A percentile compares a stretch with the other conserved stretches of the same genome.
Conservation (phyloP, 2,113 vertebrate genomes). For the Narcine bancroftii region DNA sequence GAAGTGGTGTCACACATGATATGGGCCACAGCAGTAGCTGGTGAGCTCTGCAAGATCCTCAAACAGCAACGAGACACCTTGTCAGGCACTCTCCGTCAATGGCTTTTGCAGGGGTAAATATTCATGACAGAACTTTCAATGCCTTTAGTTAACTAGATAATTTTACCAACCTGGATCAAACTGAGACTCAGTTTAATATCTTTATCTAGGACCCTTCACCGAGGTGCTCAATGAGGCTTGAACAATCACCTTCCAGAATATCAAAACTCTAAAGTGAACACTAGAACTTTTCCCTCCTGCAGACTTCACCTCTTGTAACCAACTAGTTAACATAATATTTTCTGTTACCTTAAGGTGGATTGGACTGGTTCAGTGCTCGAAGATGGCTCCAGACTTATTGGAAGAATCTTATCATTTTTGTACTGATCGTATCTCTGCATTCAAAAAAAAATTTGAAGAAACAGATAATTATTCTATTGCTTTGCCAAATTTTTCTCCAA, state of each 20-base stretch:
- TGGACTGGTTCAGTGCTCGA: conserved; percentile 75
- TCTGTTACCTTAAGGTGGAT: conserved; percentile 74
- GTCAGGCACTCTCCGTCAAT: not conserved
- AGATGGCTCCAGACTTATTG: conserved; percentile 85
- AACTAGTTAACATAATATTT: not conserved
- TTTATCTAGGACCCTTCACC: not conserved
- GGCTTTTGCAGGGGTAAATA: too few species aligned
- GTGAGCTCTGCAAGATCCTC: not conserved
- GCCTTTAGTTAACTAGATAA: too few species aligned
- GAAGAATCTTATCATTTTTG: conserved; percentile 85
- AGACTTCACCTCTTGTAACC: not conserved
- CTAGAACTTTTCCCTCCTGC: not conserved
- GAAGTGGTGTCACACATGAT: not conserved
- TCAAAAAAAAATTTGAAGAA: conserved; percentile 40
- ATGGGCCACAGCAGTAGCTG: not conserved
- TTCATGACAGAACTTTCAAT: too few species aligned
- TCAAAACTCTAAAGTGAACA: not conserved
- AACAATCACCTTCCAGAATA: not conserved
- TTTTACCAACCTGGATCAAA: too few species aligned
- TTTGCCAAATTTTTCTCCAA: not conserved
- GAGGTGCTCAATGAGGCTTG: not conserved
- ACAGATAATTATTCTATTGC: not conserved
- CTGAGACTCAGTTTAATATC: not conserved
- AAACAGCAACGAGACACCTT: not conserved
- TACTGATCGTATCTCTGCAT: conserved; percentile 85